Conservation (phyloP, 2,888 invertebrate genomes). For the Colletes collaris region DNA sequence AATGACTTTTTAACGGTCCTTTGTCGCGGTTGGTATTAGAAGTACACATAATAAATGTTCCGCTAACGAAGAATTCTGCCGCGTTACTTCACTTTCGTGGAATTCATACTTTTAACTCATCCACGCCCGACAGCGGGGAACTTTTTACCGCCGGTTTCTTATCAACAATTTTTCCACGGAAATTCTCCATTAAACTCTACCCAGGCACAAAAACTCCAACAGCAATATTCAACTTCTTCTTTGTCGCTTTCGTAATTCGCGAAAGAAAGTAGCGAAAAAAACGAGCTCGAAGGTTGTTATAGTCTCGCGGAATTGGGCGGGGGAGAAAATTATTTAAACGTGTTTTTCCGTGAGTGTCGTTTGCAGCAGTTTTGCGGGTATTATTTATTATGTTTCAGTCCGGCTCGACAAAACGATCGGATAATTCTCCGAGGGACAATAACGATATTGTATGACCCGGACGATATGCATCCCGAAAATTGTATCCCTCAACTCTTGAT, state of each 20-base stretch:
- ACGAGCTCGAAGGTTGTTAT: background rate
- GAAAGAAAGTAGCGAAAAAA: background rate
- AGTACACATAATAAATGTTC: background rate
- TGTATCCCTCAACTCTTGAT: constrained; percentile 40
- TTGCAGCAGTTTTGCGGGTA: constrained; percentile 2
- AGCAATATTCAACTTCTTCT: background rate
- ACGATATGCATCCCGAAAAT: constrained; percentile 48
- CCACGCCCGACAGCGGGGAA: background rate
- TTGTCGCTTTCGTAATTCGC: background rate
- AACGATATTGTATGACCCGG: constrained; percentile 9
- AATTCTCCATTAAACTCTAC: constrained; percentile 15
- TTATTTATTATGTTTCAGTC: constrained; percentile 31
- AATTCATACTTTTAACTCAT: constrained; percentile 16
- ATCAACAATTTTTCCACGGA: constrained; percentile 17
- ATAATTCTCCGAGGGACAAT: constrained; percentile 44
- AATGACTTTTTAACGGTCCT: constrained; percentile 3
- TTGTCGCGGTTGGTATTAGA: constrained; percentile 1
- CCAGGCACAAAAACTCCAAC: background rate
- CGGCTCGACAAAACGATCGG: constrained; percentile 28
- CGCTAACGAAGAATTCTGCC: constrained; percentile 6
- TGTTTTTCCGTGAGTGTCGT: constrained; percentile 14
- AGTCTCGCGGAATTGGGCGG: no score
- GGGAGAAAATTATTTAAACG: background rate
- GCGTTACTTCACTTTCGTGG: background rate
- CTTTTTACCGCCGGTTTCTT: background rate